These are phyloP conservation scores for Deilephila elpenor DNA, from an alignment of 2,888 invertebrate species.

Conservation along the genomic window DNA sequence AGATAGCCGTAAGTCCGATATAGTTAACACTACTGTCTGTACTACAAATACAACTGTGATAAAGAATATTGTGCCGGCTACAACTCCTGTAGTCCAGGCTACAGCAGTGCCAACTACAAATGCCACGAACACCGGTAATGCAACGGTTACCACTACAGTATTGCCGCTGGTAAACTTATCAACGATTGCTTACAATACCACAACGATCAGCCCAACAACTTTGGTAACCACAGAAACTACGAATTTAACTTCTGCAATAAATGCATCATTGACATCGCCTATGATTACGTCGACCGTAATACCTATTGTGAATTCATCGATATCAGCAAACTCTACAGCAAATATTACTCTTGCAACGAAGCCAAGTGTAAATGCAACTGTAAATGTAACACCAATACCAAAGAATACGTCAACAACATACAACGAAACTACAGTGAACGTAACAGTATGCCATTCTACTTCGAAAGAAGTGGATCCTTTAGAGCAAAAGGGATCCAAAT, in stretches of 20 bases:
- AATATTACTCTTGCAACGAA: conserved; percentile 29
- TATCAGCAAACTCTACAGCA: conserved; percentile 10
- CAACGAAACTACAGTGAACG: conserved; percentile 47
- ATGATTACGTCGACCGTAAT: conserved; percentile 16
- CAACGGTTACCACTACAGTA: not conserved
- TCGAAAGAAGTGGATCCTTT: conserved; percentile 64
- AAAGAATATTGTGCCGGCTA: conserved; percentile 42
- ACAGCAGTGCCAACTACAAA: not conserved
- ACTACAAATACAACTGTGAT: conserved; percentile 57
- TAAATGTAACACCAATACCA: conserved; percentile 19
- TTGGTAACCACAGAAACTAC: not conserved
- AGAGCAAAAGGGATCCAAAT: conserved; percentile 57
- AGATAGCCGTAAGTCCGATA: conserved; percentile 54
- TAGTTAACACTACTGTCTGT: conserved; percentile 61
- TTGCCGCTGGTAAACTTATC: conserved; percentile 26
- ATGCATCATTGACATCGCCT: conserved; percentile 30
- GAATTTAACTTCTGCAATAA: not conserved
- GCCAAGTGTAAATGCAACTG: conserved; percentile 21
- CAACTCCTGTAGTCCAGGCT: conserved; percentile 13
- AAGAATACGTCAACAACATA: conserved; percentile 35
- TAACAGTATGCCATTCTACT: conserved; percentile 53
- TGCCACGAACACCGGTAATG: not conserved
- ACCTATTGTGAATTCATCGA: not conserved
- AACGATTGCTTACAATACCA: not conserved
- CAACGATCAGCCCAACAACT: not conserved